Evolutionary conservation across 2,888 invertebrate genomes (phyloP).

Genomic region (Patella pellucida): DNA sequence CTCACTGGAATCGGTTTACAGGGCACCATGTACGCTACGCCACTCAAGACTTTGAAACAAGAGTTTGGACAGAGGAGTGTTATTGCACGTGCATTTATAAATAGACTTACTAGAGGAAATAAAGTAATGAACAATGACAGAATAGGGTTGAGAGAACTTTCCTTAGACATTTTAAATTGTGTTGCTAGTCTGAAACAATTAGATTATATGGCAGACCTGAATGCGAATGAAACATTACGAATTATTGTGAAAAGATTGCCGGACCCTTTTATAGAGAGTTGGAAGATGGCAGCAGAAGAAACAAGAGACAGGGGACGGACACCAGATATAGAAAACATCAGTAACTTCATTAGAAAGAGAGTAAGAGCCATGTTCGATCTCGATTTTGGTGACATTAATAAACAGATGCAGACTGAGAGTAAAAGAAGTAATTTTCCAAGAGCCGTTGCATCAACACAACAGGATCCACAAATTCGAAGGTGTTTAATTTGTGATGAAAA

Average conservation of each 20-base stretch:
- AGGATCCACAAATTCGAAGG: not conserved
- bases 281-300: slow-evolving; percentile 13
- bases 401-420: not conserved
- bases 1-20: slow-evolving; percentile 17
- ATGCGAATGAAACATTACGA: slow-evolving; percentile 7
- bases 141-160: slow-evolving; percentile 14
- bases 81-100: slow-evolving; percentile 20
- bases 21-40: slow-evolving; percentile 20
- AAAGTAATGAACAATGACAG: slow-evolving; percentile 13
- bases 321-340: slow-evolving; percentile 11
- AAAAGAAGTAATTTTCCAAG: not conserved
- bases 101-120: slow-evolving; percentile 8
- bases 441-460: not conserved
- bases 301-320: slow-evolving; percentile 19
- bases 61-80: slow-evolving; percentile 20
- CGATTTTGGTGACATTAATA: slow-evolving; percentile 24
- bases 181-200: too few species aligned
- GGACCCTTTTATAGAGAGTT: slow-evolving; percentile 15
- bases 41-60: slow-evolving; percentile 22
- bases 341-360: slow-evolving; percentile 18
- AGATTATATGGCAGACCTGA: not conserved
- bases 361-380: slow-evolving; percentile 24
- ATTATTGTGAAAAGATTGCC: slow-evolving; percentile 16
- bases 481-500: slow-evolving; percentile 13
- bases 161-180: too few species aligned